Conservation (phyloP, 2,888 invertebrate genomes). For the Diachrysia chrysitis region DNA sequence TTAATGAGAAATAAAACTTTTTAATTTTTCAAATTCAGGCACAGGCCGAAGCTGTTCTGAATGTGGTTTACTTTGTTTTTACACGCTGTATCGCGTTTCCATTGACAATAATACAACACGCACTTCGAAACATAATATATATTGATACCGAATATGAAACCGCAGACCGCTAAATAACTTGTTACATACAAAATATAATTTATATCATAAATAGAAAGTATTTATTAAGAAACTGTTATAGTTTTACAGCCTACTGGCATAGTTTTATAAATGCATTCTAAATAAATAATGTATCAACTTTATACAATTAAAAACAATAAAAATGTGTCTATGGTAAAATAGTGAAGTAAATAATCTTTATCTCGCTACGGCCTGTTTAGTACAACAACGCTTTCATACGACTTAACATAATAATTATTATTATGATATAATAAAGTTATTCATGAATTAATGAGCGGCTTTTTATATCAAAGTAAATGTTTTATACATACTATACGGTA, state of each 20-base stretch:
- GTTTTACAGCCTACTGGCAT: not conserved
- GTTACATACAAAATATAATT: slow-evolving; percentile 36
- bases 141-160: slow-evolving; percentile 56
- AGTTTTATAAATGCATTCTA: not conserved
- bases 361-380: slow-evolving; percentile 23
- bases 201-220: slow-evolving; percentile 37
- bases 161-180: slow-evolving; percentile 45
- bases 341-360: not conserved
- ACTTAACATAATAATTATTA: slow-evolving; percentile 9
- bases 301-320: slow-evolving; percentile 11
- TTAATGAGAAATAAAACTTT: slow-evolving; percentile 4
- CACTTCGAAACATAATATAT: slow-evolving; percentile 40
- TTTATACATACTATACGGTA: slow-evolving; percentile 27
- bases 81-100: slow-evolving; percentile 51
- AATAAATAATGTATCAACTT: slow-evolving; percentile 20
- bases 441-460: slow-evolving; percentile 17
- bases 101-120: slow-evolving; percentile 39
- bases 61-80: slow-evolving; percentile 46
- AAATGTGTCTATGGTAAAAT: slow-evolving; percentile 3
- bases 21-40: slow-evolving; percentile 33
- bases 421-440: slow-evolving; percentile 6
- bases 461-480: slow-evolving; percentile 19
- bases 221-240: slow-evolving; percentile 15
- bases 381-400: slow-evolving; percentile 26
- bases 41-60: slow-evolving; percentile 32